A percentile compares a stretch with the other conserved stretches of the same genome.
Conservation (phyloP, 1,140 invertebrate genomes). For the Harlomillsia oculata region DNA sequence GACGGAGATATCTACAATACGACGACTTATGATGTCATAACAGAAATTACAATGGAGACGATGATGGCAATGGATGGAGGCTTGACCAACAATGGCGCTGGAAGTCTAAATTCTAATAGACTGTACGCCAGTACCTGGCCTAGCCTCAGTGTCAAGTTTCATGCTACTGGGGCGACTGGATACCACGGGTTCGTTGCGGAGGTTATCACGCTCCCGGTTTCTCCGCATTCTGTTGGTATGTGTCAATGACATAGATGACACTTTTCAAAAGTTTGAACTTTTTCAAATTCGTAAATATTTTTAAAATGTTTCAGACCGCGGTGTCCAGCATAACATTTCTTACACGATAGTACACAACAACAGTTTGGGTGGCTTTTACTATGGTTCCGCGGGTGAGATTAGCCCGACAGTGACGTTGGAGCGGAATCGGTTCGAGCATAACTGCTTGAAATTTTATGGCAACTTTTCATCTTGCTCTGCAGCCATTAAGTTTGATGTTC, state of each 20-base stretch:
- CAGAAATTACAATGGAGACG: constrained; percentile 58
- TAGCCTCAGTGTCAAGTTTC: constrained; percentile 80
- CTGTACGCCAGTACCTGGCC: constrained; percentile 64
- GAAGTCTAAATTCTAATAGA: constrained; percentile 51
- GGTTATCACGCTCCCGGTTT: constrained; percentile 85
- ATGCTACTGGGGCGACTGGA: constrained; percentile 84
- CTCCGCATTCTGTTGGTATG: constrained; percentile 77
- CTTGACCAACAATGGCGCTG: background rate
- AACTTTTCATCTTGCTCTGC: constrained; percentile 86
- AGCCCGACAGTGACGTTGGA: constrained; percentile 85
- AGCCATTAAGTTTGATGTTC: constrained; percentile 75
- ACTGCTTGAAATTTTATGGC: constrained; percentile 84
- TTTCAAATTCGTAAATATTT: too few relatives aligned
- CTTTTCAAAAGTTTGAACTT: too few relatives aligned
- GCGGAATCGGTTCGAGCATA: constrained; percentile 73
- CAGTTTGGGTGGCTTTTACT: constrained; percentile 74
- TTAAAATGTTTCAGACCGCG: constrained; percentile 57
- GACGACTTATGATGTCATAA: constrained; percentile 59
- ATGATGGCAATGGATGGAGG: background rate
- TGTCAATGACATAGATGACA: too few relatives aligned
- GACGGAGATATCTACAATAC: constrained; percentile 88
- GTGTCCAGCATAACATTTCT: constrained; percentile 82
- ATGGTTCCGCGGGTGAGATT: constrained; percentile 85
- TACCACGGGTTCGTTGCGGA: constrained; percentile 97
- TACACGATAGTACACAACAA: constrained; percentile 74